Evolutionary conservation across 1,140 invertebrate species (phyloP).

Genomic region (Microplitis mediator): DNA sequence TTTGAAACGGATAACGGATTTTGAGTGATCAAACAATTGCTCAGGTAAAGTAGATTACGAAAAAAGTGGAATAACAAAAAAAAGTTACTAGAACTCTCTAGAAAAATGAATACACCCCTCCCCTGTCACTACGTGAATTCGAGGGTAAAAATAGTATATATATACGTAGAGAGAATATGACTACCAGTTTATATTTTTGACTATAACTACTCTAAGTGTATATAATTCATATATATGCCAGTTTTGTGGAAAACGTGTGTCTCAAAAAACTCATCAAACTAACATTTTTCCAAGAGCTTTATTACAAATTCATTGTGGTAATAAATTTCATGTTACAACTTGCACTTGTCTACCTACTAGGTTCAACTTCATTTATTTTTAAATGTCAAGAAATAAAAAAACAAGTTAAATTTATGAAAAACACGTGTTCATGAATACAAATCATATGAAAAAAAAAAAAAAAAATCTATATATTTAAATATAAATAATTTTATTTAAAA

Average conservation of each 20-base stretch:
- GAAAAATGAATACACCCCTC: too few species aligned
- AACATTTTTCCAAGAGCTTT: slow-evolving; percentile 43
- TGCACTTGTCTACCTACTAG: slow-evolving; percentile 10
- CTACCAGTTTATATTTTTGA: slow-evolving; percentile 20
- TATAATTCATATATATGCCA: slow-evolving; percentile 15
- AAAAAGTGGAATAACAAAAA: too few species aligned
- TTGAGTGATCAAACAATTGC: too few species aligned
- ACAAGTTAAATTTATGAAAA: neutral
- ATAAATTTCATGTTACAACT: slow-evolving; percentile 46
- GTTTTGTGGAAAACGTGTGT: slow-evolving; percentile 16
- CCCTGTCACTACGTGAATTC: too few species aligned
- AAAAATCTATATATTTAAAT: too few species aligned
- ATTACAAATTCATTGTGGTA: slow-evolving; percentile 49
- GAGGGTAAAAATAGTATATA: neutral
- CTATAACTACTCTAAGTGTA: slow-evolving; percentile 15
- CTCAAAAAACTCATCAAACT: slow-evolving; percentile 41
- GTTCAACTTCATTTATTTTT: neutral
- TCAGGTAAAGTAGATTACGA: too few species aligned
- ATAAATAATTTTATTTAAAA: too few species aligned
- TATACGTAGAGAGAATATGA: neutral
- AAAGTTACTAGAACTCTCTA: too few species aligned
- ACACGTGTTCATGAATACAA: neutral
- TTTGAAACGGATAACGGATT: too few species aligned
- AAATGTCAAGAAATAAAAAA: neutral
- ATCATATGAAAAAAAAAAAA: neutral